A percentile compares a stretch with the other conserved stretches of the same genome.
These are phyloP conservation scores for Phylloscopus collybita DNA, from an alignment of 2,797 vertebrate species.

Conservation along the genomic window DNA sequence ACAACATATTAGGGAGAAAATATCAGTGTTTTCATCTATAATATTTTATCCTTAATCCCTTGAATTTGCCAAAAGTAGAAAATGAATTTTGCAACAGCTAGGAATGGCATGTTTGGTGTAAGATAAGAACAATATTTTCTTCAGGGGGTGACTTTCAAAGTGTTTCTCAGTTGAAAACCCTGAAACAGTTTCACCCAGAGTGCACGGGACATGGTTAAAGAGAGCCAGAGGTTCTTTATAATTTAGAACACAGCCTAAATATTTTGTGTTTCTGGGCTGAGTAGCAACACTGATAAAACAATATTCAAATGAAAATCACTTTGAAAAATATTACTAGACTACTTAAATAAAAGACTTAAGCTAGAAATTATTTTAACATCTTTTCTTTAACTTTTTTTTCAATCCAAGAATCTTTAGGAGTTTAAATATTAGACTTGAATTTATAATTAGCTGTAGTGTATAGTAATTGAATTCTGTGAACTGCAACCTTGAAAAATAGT, in stretches of 20 bases:
- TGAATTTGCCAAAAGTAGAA: neutral
- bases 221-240: neutral
- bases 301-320: neutral
- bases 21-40: neutral
- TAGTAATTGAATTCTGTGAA: neutral
- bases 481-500: neutral
- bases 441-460: neutral
- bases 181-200: neutral
- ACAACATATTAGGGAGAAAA: neutral
- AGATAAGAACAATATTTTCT: constrained; percentile 1
- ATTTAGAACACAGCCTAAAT: neutral
- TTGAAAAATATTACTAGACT: neutral
- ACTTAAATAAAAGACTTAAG: neutral
- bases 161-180: neutral
- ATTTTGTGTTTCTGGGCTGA: neutral
- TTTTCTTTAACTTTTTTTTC: neutral
- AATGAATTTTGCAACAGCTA: neutral
- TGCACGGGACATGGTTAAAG: neutral
- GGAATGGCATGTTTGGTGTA: neutral
- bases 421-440: neutral
- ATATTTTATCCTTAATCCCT: neutral
- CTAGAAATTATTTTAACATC: neutral
- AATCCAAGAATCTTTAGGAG: neutral
- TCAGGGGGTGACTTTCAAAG: constrained; percentile 4
- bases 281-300: neutral